Evolutionary conservation across 2,888 invertebrate species (phyloP).

Genomic region (Chrysolina haemoptera): DNA sequence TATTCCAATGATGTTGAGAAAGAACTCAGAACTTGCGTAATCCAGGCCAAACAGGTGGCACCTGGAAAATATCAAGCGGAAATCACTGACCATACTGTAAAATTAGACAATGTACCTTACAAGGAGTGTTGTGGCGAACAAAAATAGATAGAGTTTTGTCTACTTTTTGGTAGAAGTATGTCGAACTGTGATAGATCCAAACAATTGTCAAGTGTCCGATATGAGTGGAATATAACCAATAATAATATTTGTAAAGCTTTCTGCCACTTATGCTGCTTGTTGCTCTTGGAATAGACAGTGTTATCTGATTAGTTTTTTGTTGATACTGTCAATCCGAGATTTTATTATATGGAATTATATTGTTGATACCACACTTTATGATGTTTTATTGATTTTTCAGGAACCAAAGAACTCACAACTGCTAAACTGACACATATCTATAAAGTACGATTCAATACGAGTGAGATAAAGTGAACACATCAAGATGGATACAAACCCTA

Average conservation of each 20-base stretch:
- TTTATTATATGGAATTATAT: too few relatives aligned
- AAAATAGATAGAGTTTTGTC: conserved; percentile 10
- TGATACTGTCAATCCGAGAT: too few relatives aligned
- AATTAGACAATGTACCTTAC: conserved; percentile 76
- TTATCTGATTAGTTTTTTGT: too few relatives aligned
- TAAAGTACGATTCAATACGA: too few relatives aligned
- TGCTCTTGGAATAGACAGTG: too few relatives aligned
- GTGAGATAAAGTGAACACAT: too few relatives aligned
- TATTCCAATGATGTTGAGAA: conserved; percentile 79
- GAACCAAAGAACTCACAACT: too few relatives aligned
- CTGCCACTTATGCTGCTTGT: too few relatives aligned
- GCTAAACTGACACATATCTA: too few relatives aligned
- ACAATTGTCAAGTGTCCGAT: background rate
- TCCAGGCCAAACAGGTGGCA: conserved; percentile 80
- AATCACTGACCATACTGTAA: conserved; percentile 75
- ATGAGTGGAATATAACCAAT: background rate
- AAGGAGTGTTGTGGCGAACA: conserved; percentile 40
- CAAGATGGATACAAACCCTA: too few relatives aligned
- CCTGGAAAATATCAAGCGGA: conserved; percentile 77
- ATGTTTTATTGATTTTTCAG: too few relatives aligned
- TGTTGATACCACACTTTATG: too few relatives aligned
- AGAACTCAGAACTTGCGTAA: conserved; percentile 80
- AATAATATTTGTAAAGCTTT: background rate
- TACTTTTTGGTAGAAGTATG: background rate
- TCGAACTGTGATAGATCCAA: background rate